A percentile compares a stretch with the other conserved stretches of the same genome.
phyloP scores from a whole-genome alignment of 2,888 invertebrate species.

The Helicoverpa assulta region DNA sequence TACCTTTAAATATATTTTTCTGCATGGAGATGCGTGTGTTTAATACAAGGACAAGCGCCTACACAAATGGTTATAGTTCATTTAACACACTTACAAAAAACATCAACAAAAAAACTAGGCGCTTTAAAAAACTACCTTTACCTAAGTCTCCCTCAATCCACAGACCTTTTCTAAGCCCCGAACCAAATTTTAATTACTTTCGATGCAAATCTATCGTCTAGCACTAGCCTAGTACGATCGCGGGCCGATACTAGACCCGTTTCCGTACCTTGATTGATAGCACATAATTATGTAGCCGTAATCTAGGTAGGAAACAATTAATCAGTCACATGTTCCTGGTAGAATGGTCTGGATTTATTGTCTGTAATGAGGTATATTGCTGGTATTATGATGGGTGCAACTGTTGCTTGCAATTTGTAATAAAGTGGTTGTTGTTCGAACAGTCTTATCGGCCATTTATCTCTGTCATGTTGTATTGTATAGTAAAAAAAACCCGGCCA shows the following conservation, averaged over 20 bases:
- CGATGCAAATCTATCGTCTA: constrained; percentile 39
- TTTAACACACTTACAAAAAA: neutral
- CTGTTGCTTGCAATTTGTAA: neutral
- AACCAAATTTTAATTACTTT: constrained; percentile 53
- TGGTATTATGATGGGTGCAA: constrained; percentile 10
- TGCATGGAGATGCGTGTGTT: no score
- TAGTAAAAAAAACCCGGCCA: no score
- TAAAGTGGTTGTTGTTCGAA: neutral
- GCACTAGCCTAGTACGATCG: constrained; percentile 24
- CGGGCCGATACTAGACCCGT: constrained; percentile 37
- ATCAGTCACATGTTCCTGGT: constrained; percentile 44
- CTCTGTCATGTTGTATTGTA: no score
- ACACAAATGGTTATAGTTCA: neutral
- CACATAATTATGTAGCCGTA: constrained; percentile 49
- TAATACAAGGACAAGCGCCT: neutral
- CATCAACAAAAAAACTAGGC: neutral
- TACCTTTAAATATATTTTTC: no score
- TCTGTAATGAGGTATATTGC: constrained; percentile 39
- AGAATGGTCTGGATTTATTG: constrained; percentile 38
- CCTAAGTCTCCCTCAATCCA: neutral
- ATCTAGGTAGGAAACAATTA: constrained; percentile 56
- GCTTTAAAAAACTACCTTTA: neutral
- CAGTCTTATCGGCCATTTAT: neutral
- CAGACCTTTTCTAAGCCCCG: neutral
- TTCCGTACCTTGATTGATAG: constrained; percentile 56